Percentiles rank a stretch among this genome's conserved stretches.
phyloP scores from a whole-genome alignment of 2,797 vertebrate species.

The Antrozous pallidus region DNA sequence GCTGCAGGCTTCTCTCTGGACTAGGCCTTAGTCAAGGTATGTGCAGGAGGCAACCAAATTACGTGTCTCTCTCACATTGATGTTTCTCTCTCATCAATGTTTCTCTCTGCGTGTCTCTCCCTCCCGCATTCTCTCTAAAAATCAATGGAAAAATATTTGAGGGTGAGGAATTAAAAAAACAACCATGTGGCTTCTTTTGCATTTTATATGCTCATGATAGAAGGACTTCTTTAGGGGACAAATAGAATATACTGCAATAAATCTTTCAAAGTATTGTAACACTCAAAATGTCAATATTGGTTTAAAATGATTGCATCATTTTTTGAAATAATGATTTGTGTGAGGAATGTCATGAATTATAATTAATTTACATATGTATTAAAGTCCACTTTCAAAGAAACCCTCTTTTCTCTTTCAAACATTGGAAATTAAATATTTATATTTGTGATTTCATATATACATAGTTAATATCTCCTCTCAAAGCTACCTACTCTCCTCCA shows the following conservation, averaged over 20 bases:
- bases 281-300: constrained; percentile 70
- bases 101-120: too few species aligned
- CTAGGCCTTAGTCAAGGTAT: too few species aligned
- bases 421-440: constrained; percentile 77
- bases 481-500: constrained; percentile 59
- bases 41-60: too few species aligned
- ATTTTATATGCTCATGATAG: neutral
- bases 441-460: constrained; percentile 64
- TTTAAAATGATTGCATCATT: constrained; percentile 68
- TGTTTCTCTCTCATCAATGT: too few species aligned
- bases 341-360: constrained; percentile 66
- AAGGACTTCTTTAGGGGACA: constrained; percentile 23
- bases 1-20: too few species aligned
- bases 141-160: too few species aligned
- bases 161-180: too few species aligned
- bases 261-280: constrained; percentile 56
- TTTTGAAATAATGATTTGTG: constrained; percentile 74
- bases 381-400: constrained; percentile 58
- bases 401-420: constrained; percentile 64
- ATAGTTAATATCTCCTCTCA: constrained; percentile 64
- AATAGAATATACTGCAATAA: neutral
- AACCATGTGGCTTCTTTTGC: neutral
- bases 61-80: too few species aligned
- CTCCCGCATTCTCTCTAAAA: too few species aligned
- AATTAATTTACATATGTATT: constrained; percentile 74